Evolutionary conservation across 1,140 invertebrate species (phyloP), one percentile per base, ranked within the genome.

Genomic region (Subanguina moxae): DNA sequence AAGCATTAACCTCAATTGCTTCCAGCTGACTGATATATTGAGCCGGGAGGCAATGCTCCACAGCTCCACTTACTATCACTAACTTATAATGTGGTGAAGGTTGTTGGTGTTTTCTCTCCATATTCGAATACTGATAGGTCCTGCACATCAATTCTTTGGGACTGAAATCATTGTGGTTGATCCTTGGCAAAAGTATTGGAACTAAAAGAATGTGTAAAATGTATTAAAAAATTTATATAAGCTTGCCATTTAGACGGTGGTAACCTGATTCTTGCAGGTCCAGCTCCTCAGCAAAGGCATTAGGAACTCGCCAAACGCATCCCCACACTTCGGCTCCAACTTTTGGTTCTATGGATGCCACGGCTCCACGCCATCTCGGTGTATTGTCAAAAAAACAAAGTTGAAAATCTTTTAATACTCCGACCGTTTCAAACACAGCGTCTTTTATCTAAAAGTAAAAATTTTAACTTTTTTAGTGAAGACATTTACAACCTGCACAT

Each of bases 71-170:
- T 13, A 78, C 70, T 23, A 78, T 78, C 13, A 78, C 77, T 23
- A 70, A 65, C 57, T 76, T 78, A 62, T 80, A 78, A 38, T 80
- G 78, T 7, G 78, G 78, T 0, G 78, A 80, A 5, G 76, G 76
- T 13, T 42, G 15, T 38, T 63, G 28, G 13, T 15, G 21, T 1
- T 45, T 30, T 23, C 71, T 48, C 19, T 64, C 58, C 21, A 64
- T 28, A 43, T 74, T 79, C 15, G 78, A 73, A 32, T 76, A 70
- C 56, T 79, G 77, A 57, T 80, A 80, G 32, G 76, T 80, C n/a
- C 74, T 68, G 32, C 78, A 81, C 13, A 23, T 28, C 9, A 78
- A 38, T 74, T 68, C 11, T 62, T 62, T 13, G 25, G 3, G 3
- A 28, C 13, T 57, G 15, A 13, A 21, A 43, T 15, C 13, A 62